Conservation (phyloP, 2,888 invertebrate species). For the Fragum sueziense region DNA sequence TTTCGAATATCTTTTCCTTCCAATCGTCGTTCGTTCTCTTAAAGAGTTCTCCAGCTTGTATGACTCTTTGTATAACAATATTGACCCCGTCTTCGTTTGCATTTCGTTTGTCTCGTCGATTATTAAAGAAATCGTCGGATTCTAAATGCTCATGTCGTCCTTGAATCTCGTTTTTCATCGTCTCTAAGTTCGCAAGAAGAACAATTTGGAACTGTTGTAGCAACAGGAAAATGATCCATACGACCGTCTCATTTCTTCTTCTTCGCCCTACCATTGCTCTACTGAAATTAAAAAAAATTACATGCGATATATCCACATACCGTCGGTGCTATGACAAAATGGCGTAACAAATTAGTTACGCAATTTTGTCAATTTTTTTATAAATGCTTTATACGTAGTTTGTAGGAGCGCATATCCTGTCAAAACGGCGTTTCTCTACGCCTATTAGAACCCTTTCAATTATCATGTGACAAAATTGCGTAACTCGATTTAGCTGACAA, state of each 20-base stretch:
- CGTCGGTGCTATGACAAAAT: too few species aligned
- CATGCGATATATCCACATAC: too few species aligned
- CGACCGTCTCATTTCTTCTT: not conserved
- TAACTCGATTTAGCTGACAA: too few species aligned
- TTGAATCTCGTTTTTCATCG: not conserved
- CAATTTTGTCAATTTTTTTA: too few species aligned
- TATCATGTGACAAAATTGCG: too few species aligned
- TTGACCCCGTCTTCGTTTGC: not conserved
- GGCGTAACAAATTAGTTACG: too few species aligned
- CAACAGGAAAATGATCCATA: conserved; percentile 6
- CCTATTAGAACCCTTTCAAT: too few species aligned
- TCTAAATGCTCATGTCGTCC: not conserved
- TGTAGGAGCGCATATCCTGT: too few species aligned
- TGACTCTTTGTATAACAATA: not conserved
- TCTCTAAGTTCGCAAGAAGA: not conserved
- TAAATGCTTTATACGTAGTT: too few species aligned
- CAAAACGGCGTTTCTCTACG: too few species aligned
- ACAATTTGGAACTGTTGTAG: conserved; percentile 1
- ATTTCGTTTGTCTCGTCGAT: not conserved
- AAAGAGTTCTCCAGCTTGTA: not conserved
- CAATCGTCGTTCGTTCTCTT: not conserved
- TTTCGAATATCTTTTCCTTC: not conserved
- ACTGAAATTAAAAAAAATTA: not conserved
- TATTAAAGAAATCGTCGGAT: not conserved
- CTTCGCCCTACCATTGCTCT: not conserved